A percentile compares a stretch with the other conserved stretches of the same genome.
These are phyloP conservation scores for Aphrocallistes beatrix DNA, from an alignment of 37 sponge, comb jelly and placozoan species.

Conservation along the genomic window DNA sequence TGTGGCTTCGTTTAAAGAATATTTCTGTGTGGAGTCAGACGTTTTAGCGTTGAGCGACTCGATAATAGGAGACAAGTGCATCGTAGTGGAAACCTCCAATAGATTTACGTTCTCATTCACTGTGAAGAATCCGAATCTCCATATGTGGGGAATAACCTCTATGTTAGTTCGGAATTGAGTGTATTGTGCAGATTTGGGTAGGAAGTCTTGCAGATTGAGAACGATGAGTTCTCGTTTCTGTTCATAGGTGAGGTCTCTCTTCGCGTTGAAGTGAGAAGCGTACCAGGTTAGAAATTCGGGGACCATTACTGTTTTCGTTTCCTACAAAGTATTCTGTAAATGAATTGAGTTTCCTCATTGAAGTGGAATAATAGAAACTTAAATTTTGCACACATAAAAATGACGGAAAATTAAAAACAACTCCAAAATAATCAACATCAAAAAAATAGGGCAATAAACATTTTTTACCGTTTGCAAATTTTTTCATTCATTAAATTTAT, in stretches of 20 bases:
- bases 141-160: neutral
- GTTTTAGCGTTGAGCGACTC: neutral
- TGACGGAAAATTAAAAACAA: no score
- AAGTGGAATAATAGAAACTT: no score
- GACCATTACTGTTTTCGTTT: neutral
- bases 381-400: no score
- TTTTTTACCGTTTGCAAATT: no score
- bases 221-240: neutral
- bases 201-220: neutral
- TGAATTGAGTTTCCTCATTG: neutral
- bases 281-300: neutral
- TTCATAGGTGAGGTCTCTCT: neutral
- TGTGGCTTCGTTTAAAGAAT: neutral
- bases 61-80: neutral
- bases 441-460: no score
- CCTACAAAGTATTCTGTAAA: neutral
- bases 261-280: neutral
- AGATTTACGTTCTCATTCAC: neutral
- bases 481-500: no score
- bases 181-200: neutral
- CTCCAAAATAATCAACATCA: no score
- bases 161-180: neutral
- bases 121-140: slow-evolving; percentile 13
- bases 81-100: neutral
- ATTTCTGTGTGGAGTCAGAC: neutral